Conservation (phyloP, 2,888 invertebrate genomes). For the Leucoptera coffeella region DNA sequence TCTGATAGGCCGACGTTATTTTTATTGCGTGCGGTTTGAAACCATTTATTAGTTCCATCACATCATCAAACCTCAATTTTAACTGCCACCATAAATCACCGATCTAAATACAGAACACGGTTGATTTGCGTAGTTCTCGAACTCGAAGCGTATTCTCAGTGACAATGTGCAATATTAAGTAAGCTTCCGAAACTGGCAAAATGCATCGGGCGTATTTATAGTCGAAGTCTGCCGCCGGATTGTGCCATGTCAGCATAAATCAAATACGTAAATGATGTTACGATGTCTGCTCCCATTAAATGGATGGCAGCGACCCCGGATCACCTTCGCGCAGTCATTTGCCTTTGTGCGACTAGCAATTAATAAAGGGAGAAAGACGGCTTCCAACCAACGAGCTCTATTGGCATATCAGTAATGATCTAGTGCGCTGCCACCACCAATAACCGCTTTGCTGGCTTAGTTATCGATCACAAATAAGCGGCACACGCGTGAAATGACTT, state of each 20-base stretch:
- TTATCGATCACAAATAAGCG: conserved; percentile 34
- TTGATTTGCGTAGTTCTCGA: no score
- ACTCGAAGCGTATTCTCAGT: no score
- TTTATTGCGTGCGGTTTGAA: no score
- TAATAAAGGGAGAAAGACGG: conserved; percentile 47
- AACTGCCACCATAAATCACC: no score
- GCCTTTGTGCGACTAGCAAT: conserved; percentile 50
- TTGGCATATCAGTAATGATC: conserved; percentile 44
- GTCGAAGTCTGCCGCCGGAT: conserved; percentile 16
- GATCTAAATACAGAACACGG: no score
- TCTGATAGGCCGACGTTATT: no score
- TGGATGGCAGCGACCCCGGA: conserved; percentile 47
- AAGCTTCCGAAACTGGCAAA: conserved; percentile 21
- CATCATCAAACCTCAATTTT: no score
- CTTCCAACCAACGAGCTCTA: conserved; percentile 22
- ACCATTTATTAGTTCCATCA: no score
- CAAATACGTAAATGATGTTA: conserved; percentile 49
- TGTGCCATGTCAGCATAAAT: conserved; percentile 42
- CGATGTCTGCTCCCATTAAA: conserved; percentile 45
- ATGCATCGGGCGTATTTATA: conserved; percentile 9
- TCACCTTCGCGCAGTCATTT: conserved; percentile 51
- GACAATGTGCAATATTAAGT: conserved; percentile 38
- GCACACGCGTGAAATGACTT: conserved; percentile 16
- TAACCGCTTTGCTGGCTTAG: conserved; percentile 14
- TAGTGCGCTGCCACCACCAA: conserved; percentile 20